A percentile compares a stretch with the other conserved stretches of the same genome.
Evolutionary conservation across 2,888 invertebrate species (phyloP).

Genomic region (Drosophila kuntzei): DNA sequence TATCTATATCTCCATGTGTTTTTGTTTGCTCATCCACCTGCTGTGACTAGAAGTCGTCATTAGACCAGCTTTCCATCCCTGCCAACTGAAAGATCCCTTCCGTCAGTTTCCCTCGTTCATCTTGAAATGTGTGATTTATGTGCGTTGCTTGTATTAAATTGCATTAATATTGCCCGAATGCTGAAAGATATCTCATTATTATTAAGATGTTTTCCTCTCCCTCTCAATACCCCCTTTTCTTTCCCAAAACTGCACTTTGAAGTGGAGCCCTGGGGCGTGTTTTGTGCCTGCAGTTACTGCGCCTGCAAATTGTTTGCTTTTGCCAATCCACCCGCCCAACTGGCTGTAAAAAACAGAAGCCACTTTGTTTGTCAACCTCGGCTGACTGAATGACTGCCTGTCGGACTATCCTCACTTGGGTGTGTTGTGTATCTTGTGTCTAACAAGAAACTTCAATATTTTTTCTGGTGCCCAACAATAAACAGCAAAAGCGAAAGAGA

Average conservation of each 20-base stretch:
- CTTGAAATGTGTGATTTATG: constrained; percentile 51
- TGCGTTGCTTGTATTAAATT: constrained; percentile 55
- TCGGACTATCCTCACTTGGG: constrained; percentile 22
- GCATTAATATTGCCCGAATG: constrained; percentile 48
- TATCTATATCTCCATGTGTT: constrained; percentile 3
- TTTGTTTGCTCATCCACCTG: constrained; percentile 12
- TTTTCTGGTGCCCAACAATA: constrained; percentile 66
- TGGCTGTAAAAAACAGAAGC: constrained; percentile 59
- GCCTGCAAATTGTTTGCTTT: constrained; percentile 51
- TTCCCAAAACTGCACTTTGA: constrained; percentile 59
- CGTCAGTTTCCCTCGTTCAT: constrained; percentile 5
- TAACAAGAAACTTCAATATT: constrained; percentile 77
- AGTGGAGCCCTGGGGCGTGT: constrained; percentile 63
- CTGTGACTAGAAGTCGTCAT: constrained; percentile 5
- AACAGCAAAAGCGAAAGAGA: constrained; percentile 45
- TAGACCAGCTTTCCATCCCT: not conserved
- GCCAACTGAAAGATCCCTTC: not conserved
- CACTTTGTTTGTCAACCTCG: constrained; percentile 71
- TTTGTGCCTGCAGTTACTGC: constrained; percentile 37
- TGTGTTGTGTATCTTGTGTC: constrained; percentile 43
- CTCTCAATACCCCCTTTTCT: not conserved
- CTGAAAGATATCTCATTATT: constrained; percentile 47
- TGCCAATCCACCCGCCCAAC: constrained; percentile 17
- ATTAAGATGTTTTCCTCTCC: constrained; percentile 1
- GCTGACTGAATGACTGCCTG: constrained; percentile 14